phyloP scores from a whole-genome alignment of 2,797 vertebrate species.

The Tarsius wallacei region DNA sequence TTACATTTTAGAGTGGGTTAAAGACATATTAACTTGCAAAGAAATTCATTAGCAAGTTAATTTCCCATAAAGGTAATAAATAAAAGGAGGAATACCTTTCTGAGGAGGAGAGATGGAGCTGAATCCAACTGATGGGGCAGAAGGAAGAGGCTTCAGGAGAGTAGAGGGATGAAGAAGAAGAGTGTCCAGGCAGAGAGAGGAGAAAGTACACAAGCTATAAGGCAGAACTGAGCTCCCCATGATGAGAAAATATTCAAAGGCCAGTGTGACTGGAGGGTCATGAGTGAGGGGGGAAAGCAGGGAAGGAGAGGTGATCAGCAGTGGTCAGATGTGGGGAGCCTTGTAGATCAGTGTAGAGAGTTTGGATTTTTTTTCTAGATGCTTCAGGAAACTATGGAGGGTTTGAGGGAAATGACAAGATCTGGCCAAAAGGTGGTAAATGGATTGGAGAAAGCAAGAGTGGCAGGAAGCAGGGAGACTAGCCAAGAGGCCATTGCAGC shows the following conservation, averaged over 20 bases:
- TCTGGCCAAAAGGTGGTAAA: not conserved
- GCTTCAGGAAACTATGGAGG: not conserved
- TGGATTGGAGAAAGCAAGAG: not conserved
- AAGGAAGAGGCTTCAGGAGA: not conserved
- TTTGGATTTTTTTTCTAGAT: not conserved
- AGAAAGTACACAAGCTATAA: not conserved
- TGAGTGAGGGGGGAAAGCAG: too few species aligned
- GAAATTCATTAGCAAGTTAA: constrained; percentile 43
- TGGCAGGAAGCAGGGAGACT: not conserved
- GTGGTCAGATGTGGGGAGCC: not conserved
- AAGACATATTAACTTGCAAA: not conserved
- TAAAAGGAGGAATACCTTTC: not conserved
- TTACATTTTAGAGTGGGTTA: not conserved
- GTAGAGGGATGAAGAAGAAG: not conserved
- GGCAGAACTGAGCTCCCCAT: not conserved
- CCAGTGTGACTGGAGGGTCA: not conserved
- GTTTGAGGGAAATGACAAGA: not conserved
- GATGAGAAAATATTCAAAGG: not conserved
- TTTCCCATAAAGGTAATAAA: not conserved
- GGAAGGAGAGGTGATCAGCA: not conserved
- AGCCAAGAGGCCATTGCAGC: not conserved
- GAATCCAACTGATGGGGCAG: not conserved
- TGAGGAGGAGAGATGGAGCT: not conserved
- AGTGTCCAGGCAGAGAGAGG: not conserved
- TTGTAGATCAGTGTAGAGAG: not conserved